These are phyloP conservation scores for Lutraria lutraria DNA, from an alignment of 2,888 invertebrate species.

Conservation along the genomic window DNA sequence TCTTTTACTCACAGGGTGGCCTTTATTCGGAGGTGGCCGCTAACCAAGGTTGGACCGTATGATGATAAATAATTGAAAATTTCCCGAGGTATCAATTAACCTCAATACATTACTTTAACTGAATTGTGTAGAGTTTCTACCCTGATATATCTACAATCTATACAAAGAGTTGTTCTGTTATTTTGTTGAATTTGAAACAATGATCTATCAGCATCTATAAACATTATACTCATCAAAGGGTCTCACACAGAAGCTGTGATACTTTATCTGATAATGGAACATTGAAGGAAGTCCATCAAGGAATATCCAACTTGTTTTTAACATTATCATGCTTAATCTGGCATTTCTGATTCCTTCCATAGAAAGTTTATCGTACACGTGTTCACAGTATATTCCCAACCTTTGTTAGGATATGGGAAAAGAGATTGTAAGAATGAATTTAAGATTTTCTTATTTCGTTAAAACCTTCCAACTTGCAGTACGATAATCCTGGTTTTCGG, in stretches of 20 bases:
- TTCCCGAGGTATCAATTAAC: not conserved
- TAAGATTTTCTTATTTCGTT: not conserved
- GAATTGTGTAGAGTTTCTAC: not conserved
- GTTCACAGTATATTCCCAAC: conserved; percentile 26
- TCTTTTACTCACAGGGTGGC: too few relatives aligned
- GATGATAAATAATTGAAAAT: not conserved
- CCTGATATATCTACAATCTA: not conserved
- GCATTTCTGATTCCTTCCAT: conserved; percentile 21
- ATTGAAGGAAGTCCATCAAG: conserved; percentile 42
- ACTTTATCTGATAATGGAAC: conserved; percentile 31
- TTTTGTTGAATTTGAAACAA: not conserved
- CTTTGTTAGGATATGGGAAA: conserved; percentile 23
- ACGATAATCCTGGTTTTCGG: not conserved
- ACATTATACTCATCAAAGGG: not conserved
- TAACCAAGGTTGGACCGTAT: too few relatives aligned
- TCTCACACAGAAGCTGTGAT: not conserved
- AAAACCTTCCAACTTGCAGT: not conserved
- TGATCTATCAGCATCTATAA: not conserved
- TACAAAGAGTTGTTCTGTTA: not conserved
- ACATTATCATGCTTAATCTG: conserved; percentile 15
- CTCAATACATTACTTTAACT: not conserved
- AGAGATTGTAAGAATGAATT: not conserved
- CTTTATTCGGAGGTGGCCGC: too few relatives aligned
- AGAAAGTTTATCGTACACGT: conserved; percentile 41
- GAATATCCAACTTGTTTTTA: conserved; percentile 37